Percentiles rank a stretch among this genome's conserved stretches.
Evolutionary conservation across 2,888 invertebrate genomes (phyloP).

Genomic region (Hydrotaea diabolus): DNA sequence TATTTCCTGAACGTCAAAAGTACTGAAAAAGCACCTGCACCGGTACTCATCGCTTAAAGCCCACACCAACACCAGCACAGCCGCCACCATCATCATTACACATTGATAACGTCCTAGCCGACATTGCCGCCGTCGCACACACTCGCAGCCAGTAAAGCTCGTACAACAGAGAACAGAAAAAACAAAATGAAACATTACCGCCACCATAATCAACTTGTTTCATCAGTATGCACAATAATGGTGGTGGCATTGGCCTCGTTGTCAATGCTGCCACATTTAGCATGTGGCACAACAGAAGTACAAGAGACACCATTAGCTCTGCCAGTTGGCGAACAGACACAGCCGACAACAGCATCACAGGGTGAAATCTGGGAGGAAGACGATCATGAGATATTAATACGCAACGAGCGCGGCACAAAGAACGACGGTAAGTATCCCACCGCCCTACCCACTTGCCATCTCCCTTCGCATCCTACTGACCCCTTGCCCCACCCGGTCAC

Average conservation of each 20-base stretch:
- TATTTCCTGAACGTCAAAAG: slow-evolving; percentile 20
- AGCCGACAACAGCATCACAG: slow-evolving; percentile 78
- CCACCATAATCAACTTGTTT: slow-evolving; percentile 65
- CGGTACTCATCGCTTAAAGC: slow-evolving; percentile 20
- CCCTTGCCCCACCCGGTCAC: background rate
- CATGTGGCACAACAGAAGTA: slow-evolving; percentile 79
- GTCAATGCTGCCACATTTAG: slow-evolving; percentile 74
- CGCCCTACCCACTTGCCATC: background rate
- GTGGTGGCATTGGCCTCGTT: slow-evolving; percentile 76
- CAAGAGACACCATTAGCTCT: slow-evolving; percentile 80
- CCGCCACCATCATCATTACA: slow-evolving; percentile 33
- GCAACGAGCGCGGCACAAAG: slow-evolving; percentile 90
- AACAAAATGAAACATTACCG: slow-evolving; percentile 64
- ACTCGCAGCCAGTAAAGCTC: slow-evolving; percentile 38
- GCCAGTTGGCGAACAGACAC: slow-evolving; percentile 79
- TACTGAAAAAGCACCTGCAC: background rate
- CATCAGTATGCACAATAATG: slow-evolving; percentile 70
- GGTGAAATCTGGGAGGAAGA: slow-evolving; percentile 91
- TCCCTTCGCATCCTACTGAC: no score
- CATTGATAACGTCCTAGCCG: slow-evolving; percentile 21
- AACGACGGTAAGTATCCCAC: slow-evolving; percentile 75
- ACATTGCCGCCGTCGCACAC: slow-evolving; percentile 23
- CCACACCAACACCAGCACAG: slow-evolving; percentile 12
- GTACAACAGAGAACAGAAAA: slow-evolving; percentile 23
- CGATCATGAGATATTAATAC: slow-evolving; percentile 89